Evolutionary conservation across 2,113 vertebrate genomes (phyloP).

Genomic region (Leucosticte australis): DNA sequence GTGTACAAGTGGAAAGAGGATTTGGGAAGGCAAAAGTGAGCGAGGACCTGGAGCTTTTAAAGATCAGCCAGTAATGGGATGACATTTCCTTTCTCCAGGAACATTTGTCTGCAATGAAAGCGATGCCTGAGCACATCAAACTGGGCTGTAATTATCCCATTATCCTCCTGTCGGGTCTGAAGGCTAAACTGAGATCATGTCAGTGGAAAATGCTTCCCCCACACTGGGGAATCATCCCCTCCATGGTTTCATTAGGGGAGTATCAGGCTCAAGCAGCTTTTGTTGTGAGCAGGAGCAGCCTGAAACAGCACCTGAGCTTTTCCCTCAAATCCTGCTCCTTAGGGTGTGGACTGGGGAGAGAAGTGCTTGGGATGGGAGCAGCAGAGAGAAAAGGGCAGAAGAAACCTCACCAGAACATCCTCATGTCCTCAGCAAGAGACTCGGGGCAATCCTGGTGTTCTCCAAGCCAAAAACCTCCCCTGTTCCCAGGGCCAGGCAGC

Average conservation of each 20-base stretch:
- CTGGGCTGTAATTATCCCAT: background rate
- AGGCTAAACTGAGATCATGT: background rate
- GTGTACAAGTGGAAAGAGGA: fast-evolving
- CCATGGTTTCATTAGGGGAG: background rate
- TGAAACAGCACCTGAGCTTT: background rate
- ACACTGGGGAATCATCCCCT: background rate
- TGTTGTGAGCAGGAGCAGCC: background rate
- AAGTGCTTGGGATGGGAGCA: background rate
- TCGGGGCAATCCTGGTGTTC: background rate
- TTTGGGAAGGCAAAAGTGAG: background rate
- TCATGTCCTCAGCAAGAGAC: background rate
- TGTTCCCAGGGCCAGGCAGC: background rate
- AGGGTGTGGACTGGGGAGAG: fast-evolving
- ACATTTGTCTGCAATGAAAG: background rate
- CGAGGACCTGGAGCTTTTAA: background rate
- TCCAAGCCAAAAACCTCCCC: background rate
- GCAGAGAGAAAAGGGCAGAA: background rate
- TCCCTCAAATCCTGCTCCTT: background rate
- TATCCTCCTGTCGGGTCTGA: background rate
- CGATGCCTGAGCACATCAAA: background rate
- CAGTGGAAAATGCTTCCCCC: background rate
- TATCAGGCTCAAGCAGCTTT: background rate
- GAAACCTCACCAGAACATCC: background rate
- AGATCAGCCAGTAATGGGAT: background rate
- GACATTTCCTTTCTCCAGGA: background rate